These are phyloP conservation scores for Prorops nasuta DNA, from an alignment of 1,140 invertebrate genomes.

Conservation along the genomic window DNA sequence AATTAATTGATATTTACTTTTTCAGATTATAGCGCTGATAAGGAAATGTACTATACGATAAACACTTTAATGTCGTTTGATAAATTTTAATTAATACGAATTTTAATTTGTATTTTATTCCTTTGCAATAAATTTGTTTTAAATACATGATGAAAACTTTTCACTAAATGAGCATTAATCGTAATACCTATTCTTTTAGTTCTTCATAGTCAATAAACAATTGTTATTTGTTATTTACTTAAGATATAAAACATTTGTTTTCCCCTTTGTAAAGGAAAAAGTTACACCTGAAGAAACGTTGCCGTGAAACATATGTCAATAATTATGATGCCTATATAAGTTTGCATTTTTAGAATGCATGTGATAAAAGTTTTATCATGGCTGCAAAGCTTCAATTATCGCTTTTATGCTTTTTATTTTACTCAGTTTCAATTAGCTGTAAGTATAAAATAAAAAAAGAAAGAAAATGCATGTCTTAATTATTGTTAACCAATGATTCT, in stretches of 20 bases:
- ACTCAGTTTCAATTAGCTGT: neutral
- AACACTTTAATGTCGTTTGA: constrained; percentile 10
- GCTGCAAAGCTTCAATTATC: too few species aligned
- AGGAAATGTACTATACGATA: constrained; percentile 14
- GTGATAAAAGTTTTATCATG: too few species aligned
- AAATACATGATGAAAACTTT: neutral
- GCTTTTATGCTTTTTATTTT: neutral
- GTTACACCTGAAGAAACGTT: neutral
- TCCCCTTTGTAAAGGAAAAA: neutral
- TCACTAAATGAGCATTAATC: neutral
- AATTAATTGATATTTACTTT: neutral
- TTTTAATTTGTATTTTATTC: too few species aligned
- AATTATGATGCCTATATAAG: neutral
- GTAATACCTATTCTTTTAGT: neutral
- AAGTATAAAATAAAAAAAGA: too few species aligned
- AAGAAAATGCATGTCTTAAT: too few species aligned
- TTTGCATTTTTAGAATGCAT: too few species aligned
- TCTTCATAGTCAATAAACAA: neutral
- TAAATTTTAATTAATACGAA: constrained; percentile 15
- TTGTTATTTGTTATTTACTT: neutral
- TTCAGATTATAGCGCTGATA: constrained; percentile 13
- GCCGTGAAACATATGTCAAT: neutral
- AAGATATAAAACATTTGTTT: neutral
- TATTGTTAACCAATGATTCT: too few species aligned
- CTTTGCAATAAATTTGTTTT: too few species aligned